Evolutionary conservation across 1,140 invertebrate genomes (phyloP), one percentile per base, ranked within the genome.

Genomic region (Anadara kagoshimensis): DNA sequence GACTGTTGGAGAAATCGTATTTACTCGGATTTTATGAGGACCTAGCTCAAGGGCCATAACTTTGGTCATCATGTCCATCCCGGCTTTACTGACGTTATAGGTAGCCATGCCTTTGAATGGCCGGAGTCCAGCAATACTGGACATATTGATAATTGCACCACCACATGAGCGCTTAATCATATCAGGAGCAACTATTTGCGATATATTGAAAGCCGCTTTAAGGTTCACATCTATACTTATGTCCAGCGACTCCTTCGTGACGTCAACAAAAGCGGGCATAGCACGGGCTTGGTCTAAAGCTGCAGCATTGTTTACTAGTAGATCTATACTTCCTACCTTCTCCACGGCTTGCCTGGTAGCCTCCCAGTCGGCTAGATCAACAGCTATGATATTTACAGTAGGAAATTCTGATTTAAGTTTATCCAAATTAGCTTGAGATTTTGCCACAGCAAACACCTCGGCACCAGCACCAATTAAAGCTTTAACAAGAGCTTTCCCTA

Each of bases 371-470:
- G 56, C 11, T 29, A 58, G 7, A 20, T 58, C 56, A 12, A 29
- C 56, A 24, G 26, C 24, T 10, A 58, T 58, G 5, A 36, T 58
- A 1, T 58, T 24, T 16, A 58, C 56, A n/a, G 18, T 58, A 7
- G 56, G 56, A 24, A 58, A 24, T n/a, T 58, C 56, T 24, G 56
- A 12, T 58, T 58, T 58, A 24, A 58, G 22, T 58, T 58, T 58
- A 16, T 7, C 56, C 16, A 58, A 36, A 58, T 58, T 58, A 10
- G 20, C 10, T 29, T 16, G 56, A n/a, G 26, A 16, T 20, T 36
- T 58, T n/a, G 56, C 56, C 3, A 58, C 24, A 16, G 26, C n/a
- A 36, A 58, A 29, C 14, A 58, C 56, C 8, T 58, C 22, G 22
- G 56, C 56, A 5, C 56, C 56, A 16, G 26, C 56, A 24, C 26